Evolutionary conservation across 2,113 vertebrate species (phyloP), one percentile per base, ranked within the genome.

Genomic region (Balaenoptera acutorostrata): DNA sequence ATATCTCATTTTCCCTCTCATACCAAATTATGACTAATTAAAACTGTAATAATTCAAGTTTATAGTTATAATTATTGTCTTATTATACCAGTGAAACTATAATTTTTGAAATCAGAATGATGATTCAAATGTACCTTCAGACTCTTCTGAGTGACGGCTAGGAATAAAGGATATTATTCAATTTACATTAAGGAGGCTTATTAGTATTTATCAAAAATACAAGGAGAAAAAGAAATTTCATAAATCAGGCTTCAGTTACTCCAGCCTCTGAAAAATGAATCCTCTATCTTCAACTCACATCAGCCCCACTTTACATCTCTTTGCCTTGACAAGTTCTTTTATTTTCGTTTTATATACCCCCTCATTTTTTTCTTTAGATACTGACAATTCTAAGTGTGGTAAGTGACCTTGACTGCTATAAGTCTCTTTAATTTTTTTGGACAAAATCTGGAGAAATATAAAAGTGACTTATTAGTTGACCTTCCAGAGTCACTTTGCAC

Each of bases 71-170:
- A 25, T 3, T 88, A 61, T 85, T 59, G 12, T 94, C 55, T 74
- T 72, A 80, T 41, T 63, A 52, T 77, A 85, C 36, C n/a, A 82
- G 29, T 46, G 8, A 86, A 84, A 93, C 17, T 49, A 8, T 52
- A 95, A 66, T 44, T 93, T 88, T 66, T 57, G 17, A 95, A 93
- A 80, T 86, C 23, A 83, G 21, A 83, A 68, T 96, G 21, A 64
- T 15, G 20, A 91, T 75, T 88, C 46, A 93, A 20, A 81, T 68
- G 5, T 41, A 77, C 12, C n/a, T 89, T 23, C 10, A 84, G 25
- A 41, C 33, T 93, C 46, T 63, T 68, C 85, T 72, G 25, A 95
- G 29, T 82, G 31, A 89, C 6, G 68, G 4, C 12, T 59, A 57
- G 78, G 41, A 83, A 27, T 74, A 84, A 91, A 93, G 59, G 0